Base-by-base conservation (phyloP, 2,888 invertebrate genomes). In the Nomada flava region DNA sequence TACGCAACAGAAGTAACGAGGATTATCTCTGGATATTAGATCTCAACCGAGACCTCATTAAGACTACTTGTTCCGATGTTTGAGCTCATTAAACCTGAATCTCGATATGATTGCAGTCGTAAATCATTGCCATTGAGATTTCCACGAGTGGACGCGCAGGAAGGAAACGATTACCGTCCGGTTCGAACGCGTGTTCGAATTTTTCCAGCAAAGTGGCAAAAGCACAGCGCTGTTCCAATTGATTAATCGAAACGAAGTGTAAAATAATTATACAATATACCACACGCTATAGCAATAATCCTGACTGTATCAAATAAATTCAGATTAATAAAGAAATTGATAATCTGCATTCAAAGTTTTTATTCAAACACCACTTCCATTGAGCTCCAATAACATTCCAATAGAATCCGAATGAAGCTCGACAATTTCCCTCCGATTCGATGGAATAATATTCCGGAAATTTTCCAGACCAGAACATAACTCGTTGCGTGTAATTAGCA, bases 51-150 rank as follows among this genome's bases (percentile, higher is more conserved):
- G 74, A 60, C 74, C 74, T 84, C 80, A 76, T 73, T 87, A 81
- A 83, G 72, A 64, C 60, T 62, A 57, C 78, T 75, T 69, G 78
- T 73, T 82, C 83, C 73, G 76, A 82, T 53, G 71, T 82, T 81
- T 78, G 83, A 83, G 76, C 82, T 82, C 82, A 76, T 82, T 82
- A 82, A 83, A 74, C 83, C 29, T 62, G 83, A 82, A 73, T 83
- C 83, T 70, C 64, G 74, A 72, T 72, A 74, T 71, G 78, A 83
- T 83, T 78, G 59, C 69, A 26, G 57, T 18, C 15, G 50, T 83
- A 83, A 83, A 83, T 83, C 83, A 83, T 78, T 83, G 74, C 62
- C 77, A 83, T 77, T 83, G 62, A 77, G 62, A 71, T 83, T 83
- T 83, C 53, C 77, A 77, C 74, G 68, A 26, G 63, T 68, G 68